Conservation (phyloP, 1,140 invertebrate genomes). For the Stegodyphus mimosarum region DNA sequence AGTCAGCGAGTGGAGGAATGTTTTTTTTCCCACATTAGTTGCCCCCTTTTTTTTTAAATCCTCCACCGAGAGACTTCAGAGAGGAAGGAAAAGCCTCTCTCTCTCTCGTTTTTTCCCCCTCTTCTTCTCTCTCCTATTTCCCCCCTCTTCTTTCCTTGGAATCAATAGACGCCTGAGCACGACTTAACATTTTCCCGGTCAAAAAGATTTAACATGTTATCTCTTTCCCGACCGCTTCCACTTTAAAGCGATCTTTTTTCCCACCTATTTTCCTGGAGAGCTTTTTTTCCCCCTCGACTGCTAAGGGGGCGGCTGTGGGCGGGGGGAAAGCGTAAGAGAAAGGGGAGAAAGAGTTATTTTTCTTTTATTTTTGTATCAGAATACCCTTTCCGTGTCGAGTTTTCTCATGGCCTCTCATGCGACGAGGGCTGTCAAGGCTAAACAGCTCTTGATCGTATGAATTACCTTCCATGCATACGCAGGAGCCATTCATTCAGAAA, state of each 20-base stretch:
- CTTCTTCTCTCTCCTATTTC: background rate
- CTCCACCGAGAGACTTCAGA: background rate
- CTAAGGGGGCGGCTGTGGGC: background rate
- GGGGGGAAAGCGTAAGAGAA: background rate
- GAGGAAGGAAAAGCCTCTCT: constrained; percentile 3
- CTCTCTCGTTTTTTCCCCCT: background rate
- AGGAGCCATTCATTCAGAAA: too few relatives aligned
- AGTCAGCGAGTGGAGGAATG: background rate
- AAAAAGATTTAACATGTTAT: constrained; percentile 33
- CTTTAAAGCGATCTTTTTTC: constrained; percentile 1
- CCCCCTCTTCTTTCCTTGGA: background rate
- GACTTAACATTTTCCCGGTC: constrained; percentile 28
- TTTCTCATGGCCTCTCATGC: too few relatives aligned
- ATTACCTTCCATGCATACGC: too few relatives aligned
- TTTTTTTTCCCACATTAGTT: constrained; percentile 1
- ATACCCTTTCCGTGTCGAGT: too few relatives aligned
- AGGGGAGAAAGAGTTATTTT: background rate
- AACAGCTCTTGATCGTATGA: too few relatives aligned
- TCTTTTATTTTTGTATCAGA: background rate
- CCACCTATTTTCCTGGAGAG: background rate
- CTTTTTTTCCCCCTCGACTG: background rate
- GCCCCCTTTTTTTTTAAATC: constrained; percentile 6
- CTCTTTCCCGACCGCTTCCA: background rate
- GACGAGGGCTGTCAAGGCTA: too few relatives aligned
- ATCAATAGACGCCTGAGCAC: constrained; percentile 33